Percentiles rank a stretch among this genome's conserved stretches.
phyloP scores from a whole-genome alignment of 2,113 vertebrate genomes.

The Tachysurus fulvidraco region DNA sequence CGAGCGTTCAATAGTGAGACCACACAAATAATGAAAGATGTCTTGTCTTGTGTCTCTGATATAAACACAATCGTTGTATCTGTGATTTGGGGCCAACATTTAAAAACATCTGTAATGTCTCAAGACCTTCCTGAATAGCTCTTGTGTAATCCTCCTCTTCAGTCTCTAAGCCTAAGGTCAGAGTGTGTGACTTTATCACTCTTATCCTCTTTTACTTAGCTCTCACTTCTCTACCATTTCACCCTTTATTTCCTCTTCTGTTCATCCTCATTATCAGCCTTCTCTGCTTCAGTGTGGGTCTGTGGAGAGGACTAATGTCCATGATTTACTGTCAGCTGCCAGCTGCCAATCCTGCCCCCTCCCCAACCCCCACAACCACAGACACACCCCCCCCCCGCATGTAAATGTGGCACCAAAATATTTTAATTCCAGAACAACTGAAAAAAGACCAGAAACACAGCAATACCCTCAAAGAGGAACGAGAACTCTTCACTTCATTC shows the following conservation, averaged over 20 bases:
- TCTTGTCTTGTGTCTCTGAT: not conserved
- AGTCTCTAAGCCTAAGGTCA: not conserved
- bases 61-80: not conserved
- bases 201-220: constrained; percentile 35
- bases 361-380: no score
- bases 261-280: constrained; percentile 35
- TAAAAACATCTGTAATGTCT: not conserved
- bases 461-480: not conserved
- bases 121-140: not conserved
- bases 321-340: constrained; percentile 73
- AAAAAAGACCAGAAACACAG: constrained; percentile 10
- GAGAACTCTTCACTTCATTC: constrained; percentile 43
- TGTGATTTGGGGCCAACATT: not conserved
- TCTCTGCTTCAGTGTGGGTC: constrained; percentile 59
- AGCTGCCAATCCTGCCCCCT: constrained; percentile 60
- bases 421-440: constrained; percentile 46
- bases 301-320: constrained; percentile 67
- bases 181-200: not conserved
- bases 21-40: not conserved
- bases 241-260: constrained; percentile 42
- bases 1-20: not conserved
- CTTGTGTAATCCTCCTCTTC: not conserved
- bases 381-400: constrained; percentile 11
- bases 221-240: constrained; percentile 15
- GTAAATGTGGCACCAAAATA: constrained; percentile 64